phyloP scores from a whole-genome alignment of 2,888 invertebrate species.

The Sericinus montela region DNA sequence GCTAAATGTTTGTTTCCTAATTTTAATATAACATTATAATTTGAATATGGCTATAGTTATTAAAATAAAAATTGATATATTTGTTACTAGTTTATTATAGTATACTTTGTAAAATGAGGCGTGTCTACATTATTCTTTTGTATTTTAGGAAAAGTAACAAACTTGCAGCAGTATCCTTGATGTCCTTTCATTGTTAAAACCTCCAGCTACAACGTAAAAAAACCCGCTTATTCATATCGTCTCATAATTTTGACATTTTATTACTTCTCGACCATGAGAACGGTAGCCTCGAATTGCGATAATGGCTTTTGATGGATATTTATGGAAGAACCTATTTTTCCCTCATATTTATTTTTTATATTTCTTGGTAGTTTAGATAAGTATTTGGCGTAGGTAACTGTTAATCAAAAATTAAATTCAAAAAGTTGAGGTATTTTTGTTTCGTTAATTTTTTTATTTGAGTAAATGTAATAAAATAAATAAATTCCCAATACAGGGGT shows the following conservation, averaged over 20 bases:
- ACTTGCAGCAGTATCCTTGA: constrained; percentile 21
- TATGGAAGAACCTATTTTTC: constrained; percentile 14
- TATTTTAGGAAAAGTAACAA: constrained; percentile 8
- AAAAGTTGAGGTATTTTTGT: too few species aligned
- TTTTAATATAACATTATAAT: too few species aligned
- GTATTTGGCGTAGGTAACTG: too few species aligned
- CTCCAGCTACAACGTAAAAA: constrained; percentile 20
- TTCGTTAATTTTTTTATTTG: too few species aligned
- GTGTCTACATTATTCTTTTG: constrained; percentile 31
- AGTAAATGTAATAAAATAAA: too few species aligned
- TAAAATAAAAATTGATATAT: too few species aligned
- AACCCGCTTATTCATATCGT: constrained; percentile 35
- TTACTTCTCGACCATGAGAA: constrained; percentile 33
- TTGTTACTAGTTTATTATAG: too few species aligned
- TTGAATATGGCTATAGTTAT: too few species aligned
- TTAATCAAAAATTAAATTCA: too few species aligned
- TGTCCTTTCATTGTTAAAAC: constrained; percentile 37
- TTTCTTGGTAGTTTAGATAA: constrained; percentile 9
- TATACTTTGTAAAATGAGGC: not conserved
- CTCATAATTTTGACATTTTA: constrained; percentile 50
- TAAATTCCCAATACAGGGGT: too few species aligned
- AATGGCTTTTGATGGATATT: constrained; percentile 19
- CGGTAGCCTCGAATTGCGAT: constrained; percentile 40
- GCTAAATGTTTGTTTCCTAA: too few species aligned
- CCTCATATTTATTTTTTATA: not conserved